phyloP scores from a whole-genome alignment of 2,888 invertebrate genomes.

The Cerceris rybyensis region DNA sequence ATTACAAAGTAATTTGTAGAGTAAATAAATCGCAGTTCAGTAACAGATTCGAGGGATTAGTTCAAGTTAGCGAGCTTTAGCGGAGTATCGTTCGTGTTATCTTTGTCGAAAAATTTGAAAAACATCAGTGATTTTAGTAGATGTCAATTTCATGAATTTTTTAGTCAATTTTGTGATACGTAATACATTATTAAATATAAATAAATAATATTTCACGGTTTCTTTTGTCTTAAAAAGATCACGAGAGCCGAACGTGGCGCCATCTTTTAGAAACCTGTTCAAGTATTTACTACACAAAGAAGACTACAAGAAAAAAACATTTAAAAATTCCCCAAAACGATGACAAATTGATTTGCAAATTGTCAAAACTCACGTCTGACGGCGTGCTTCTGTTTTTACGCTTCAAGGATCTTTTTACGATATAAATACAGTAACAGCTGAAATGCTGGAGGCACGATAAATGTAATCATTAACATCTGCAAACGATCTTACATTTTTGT shows the following conservation, averaged over 20 bases:
- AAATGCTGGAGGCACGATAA: neutral
- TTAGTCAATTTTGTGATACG: too few species aligned
- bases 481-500: neutral
- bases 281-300: too few species aligned
- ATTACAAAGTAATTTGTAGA: neutral
- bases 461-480: neutral
- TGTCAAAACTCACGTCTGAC: neutral
- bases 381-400: neutral
- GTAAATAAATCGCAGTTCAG: constrained; percentile 1
- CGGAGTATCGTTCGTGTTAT: constrained; percentile 1
- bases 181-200: too few species aligned
- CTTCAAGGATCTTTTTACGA: neutral
- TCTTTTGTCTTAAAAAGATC: too few species aligned
- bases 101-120: neutral
- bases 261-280: too few species aligned
- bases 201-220: too few species aligned
- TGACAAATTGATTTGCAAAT: neutral
- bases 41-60: neutral
- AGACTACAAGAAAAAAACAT: too few species aligned
- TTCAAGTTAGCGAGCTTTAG: constrained; percentile 1
- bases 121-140: too few species aligned
- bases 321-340: too few species aligned
- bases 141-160: too few species aligned
- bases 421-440: neutral
- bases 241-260: too few species aligned